These are phyloP conservation scores for Leucopternis melanops DNA, from an alignment of 2,113 vertebrate genomes.

Conservation along the genomic window DNA sequence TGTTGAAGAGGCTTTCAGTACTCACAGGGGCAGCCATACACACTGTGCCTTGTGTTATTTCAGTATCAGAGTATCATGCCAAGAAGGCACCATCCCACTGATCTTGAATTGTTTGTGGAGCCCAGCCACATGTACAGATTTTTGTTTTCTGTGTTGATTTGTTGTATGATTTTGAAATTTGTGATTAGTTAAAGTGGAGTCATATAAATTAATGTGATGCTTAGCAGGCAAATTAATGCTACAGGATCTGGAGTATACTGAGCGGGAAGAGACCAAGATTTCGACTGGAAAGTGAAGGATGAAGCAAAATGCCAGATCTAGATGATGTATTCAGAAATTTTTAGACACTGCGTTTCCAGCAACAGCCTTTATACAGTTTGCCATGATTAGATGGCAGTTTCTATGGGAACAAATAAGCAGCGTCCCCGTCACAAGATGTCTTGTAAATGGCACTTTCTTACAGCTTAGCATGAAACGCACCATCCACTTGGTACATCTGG, in stretches of 20 bases:
- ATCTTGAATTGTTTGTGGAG: neutral
- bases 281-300: neutral
- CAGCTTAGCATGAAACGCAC: fast-evolving
- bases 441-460: neutral
- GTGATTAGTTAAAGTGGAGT: neutral
- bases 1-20: neutral
- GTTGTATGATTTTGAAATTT: neutral
- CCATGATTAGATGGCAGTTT: slow-evolving; percentile 39
- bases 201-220: neutral
- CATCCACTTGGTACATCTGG: fast-evolving
- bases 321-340: neutral
- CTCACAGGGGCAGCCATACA: neutral
- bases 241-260: fast-evolving
- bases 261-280: neutral
- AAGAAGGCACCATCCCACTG: neutral
- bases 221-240: neutral
- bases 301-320: neutral
- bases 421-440: neutral
- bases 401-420: slow-evolving; percentile 57
- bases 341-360: neutral
- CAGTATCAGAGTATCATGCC: neutral
- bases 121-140: neutral
- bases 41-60: neutral
- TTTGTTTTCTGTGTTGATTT: neutral
- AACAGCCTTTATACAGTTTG: neutral